Base-by-base conservation (phyloP, 2,888 invertebrate species). In the Apamea anceps region DNA sequence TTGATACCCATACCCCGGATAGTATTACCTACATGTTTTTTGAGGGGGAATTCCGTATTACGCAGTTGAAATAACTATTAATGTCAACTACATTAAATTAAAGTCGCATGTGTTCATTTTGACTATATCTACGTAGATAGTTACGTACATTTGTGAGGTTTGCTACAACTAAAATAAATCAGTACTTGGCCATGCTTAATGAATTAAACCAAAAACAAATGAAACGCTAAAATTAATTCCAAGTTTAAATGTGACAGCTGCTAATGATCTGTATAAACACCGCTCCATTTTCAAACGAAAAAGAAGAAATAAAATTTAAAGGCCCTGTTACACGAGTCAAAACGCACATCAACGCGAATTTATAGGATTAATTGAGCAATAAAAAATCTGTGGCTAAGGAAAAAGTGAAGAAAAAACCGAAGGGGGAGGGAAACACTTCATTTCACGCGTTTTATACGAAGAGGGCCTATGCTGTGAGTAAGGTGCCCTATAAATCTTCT, bases 391-490 rank as follows among this genome's bases (percentile, higher is more conserved):
- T 89, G 90, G 89, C 88, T 86, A 89, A 90, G 86, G 83, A 90
- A 91, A 90, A 90, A 88, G 84, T 85, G 83, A 85, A 87, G 85
- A 83, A 88, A 88, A 88, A 84, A 81, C 86, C 77, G 75, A 87
- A 91, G 91, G 93, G 91, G 92, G 94, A 91, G 90, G 94, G 95
- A 93, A 95, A 95, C 96, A 96, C 96, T 95, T 96, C 96, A 96
- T 97, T 96, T 96, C 96, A 95, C 96, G 96, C 96, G 93, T 94
- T 96, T 96, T 96, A 96, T 95, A 91, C 94, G 92, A 90, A 92
- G 92, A 92, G 94, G 93, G 93, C 91, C 91, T 88, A 84, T 82
- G 87, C 92, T 92, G 93, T 92, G 93, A 93, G 93, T 93, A 93
- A 93, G 94, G 92, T 92, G 89, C 90, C 89, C 93, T 91, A 96